Evolutionary conservation across 2,113 vertebrate species (phyloP).

Genomic region (Pseudorhombus dupliciocellatus): DNA sequence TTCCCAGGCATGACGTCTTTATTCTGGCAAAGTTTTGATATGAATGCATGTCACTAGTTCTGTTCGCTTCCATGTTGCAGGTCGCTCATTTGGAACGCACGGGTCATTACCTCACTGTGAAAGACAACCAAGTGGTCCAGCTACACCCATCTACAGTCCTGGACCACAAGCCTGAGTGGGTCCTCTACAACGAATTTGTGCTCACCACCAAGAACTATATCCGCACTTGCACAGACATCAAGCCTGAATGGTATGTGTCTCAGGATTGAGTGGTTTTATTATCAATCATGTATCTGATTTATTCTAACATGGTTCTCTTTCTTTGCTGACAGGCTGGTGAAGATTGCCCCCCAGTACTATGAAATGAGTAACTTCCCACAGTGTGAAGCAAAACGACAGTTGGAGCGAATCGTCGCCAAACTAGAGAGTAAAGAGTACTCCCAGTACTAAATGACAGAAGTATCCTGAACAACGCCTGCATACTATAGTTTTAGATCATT

Average conservation of each 20-base stretch:
- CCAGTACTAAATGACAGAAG: conserved; percentile 87
- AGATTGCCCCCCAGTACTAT: conserved; percentile 97
- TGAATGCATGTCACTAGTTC: too few relatives aligned
- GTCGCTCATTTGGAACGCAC: conserved; percentile 98
- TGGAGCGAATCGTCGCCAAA: conserved; percentile 97
- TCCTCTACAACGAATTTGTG: conserved; percentile 99
- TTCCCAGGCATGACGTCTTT: not conserved
- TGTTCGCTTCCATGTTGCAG: conserved; percentile 67
- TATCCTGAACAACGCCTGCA: conserved; percentile 55
- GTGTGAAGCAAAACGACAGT: conserved; percentile 96
- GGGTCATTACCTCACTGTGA: conserved; percentile 98
- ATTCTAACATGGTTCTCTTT: conserved; percentile 12
- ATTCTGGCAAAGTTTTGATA: too few relatives aligned
- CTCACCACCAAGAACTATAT: conserved; percentile 99
- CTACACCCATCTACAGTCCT: conserved; percentile 98
- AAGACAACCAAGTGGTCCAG: conserved; percentile 99
- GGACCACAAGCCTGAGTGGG: conserved; percentile 99
- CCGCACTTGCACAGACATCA: conserved; percentile 98
- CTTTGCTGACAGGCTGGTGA: conserved; percentile 88
- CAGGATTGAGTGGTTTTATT: not conserved
- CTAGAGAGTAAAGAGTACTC: conserved; percentile 97
- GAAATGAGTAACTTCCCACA: conserved; percentile 98
- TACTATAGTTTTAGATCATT: conserved; percentile 83
- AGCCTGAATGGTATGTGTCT: conserved; percentile 86
- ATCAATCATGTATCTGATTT: not conserved